These are phyloP conservation scores for Spodoptera litura DNA, from an alignment of 1,140 invertebrate species.

Conservation along the genomic window DNA sequence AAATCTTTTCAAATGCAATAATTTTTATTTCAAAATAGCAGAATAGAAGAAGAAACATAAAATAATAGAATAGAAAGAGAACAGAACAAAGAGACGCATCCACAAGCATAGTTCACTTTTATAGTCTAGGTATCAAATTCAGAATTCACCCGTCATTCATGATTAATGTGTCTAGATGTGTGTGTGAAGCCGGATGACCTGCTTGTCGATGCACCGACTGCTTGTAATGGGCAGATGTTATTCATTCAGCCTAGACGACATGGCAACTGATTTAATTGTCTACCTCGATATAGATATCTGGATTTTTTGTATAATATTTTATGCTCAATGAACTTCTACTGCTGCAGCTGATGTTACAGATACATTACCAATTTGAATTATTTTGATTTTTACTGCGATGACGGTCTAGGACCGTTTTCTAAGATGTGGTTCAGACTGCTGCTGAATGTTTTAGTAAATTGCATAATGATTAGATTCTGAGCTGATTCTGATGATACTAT, in stretches of 20 bases:
- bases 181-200: constrained; percentile 72
- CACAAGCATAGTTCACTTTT: no score
- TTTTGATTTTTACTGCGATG: constrained; percentile 16
- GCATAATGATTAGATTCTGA: no score
- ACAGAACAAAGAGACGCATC: no score
- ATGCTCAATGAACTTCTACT: constrained; percentile 29
- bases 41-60: no score
- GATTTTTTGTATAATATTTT: constrained; percentile 28
- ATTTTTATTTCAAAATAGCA: no score
- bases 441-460: no score
- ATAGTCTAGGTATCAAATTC: constrained; percentile 60
- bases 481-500: no score
- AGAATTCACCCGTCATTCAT: constrained; percentile 67
- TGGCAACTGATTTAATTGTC: constrained; percentile 67
- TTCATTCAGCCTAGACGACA: constrained; percentile 55
- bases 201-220: constrained; percentile 79
- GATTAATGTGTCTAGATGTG: constrained; percentile 74
- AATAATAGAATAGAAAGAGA: no score
- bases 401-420: not conserved
- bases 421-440: not conserved
- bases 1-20: no score
- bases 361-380: constrained; percentile 2
- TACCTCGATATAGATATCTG: constrained; percentile 33
- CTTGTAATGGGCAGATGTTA: constrained; percentile 76
- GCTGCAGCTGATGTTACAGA: constrained; percentile 32